phyloP scores from a whole-genome alignment of 1,140 invertebrate genomes.

The Drosophila tsacasi region DNA sequence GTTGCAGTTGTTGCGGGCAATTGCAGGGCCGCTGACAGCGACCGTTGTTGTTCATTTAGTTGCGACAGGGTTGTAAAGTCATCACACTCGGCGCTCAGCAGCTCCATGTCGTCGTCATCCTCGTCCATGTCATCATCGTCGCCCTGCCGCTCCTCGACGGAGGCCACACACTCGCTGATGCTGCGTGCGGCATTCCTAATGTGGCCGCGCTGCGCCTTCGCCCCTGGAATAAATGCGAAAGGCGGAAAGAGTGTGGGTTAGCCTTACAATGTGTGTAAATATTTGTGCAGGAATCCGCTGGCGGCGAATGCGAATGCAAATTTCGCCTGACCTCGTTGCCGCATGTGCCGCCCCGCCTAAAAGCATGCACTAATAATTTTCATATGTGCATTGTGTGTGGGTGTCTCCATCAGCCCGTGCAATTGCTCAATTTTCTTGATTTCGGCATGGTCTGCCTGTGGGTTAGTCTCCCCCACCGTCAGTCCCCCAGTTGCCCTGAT shows the following conservation, averaged over 20 bases:
- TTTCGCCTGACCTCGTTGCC: slow-evolving; percentile 70
- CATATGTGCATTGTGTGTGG: slow-evolving; percentile 71
- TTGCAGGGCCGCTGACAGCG: slow-evolving; percentile 54
- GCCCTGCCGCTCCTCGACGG: slow-evolving; percentile 41
- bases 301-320: slow-evolving; percentile 68
- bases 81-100: slow-evolving; percentile 78
- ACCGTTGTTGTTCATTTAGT: slow-evolving; percentile 83
- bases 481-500: slow-evolving; percentile 6
- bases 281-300: slow-evolving; percentile 57
- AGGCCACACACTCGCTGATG: slow-evolving; percentile 81
- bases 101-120: slow-evolving; percentile 63
- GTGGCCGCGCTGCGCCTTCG: slow-evolving; percentile 54
- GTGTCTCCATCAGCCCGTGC: slow-evolving; percentile 42
- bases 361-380: slow-evolving; percentile 81
- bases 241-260: slow-evolving; percentile 34
- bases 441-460: slow-evolving; percentile 66
- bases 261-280: slow-evolving; percentile 72
- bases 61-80: slow-evolving; percentile 83
- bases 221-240: slow-evolving; percentile 16
- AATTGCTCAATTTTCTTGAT: slow-evolving; percentile 82
- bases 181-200: slow-evolving; percentile 79
- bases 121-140: slow-evolving; percentile 35
- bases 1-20: slow-evolving; percentile 48
- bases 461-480: slow-evolving; percentile 26
- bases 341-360: slow-evolving; percentile 68